Percentiles rank a stretch among this genome's conserved stretches.
phyloP scores from a whole-genome alignment of 2,113 vertebrate species.

The Neofelis nebulosa region DNA sequence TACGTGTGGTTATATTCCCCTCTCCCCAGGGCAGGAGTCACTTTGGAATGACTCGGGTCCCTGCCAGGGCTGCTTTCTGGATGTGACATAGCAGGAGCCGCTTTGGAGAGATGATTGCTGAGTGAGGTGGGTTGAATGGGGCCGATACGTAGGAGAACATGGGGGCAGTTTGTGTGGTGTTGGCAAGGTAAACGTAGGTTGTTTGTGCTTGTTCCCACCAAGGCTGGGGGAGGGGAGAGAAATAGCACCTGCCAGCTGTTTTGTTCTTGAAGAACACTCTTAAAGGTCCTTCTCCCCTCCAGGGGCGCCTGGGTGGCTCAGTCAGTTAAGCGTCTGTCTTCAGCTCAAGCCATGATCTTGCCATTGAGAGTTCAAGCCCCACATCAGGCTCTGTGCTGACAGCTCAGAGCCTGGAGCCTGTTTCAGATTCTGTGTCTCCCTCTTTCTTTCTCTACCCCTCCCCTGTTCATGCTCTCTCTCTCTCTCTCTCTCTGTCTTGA shows the following conservation, averaged over 20 bases:
- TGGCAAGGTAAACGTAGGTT: background rate
- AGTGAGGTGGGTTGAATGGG: background rate
- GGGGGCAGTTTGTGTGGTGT: background rate
- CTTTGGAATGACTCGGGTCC: background rate
- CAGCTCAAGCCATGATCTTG: too few species aligned
- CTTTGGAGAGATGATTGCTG: background rate
- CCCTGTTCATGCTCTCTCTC: too few species aligned
- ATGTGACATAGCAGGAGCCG: background rate
- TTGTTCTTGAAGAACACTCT: background rate
- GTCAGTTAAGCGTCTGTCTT: too few species aligned
- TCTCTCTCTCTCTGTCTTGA: too few species aligned
- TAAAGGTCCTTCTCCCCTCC: background rate
- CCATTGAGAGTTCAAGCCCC: too few species aligned
- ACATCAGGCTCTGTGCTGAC: too few species aligned
- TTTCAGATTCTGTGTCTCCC: too few species aligned
- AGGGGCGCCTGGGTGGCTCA: too few species aligned
- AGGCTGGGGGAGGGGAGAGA: background rate
- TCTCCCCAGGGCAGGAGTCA: background rate
- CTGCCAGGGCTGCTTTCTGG: background rate
- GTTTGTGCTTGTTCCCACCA: background rate
- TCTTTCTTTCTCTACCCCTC: too few species aligned
- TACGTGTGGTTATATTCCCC: background rate
- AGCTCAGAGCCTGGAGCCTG: too few species aligned
- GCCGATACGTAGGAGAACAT: background rate
- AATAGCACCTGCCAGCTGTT: background rate